Evolutionary conservation across 2,797 vertebrate genomes (phyloP), one percentile per base, ranked within the genome.

Genomic region (Crenuchus spilurus): DNA sequence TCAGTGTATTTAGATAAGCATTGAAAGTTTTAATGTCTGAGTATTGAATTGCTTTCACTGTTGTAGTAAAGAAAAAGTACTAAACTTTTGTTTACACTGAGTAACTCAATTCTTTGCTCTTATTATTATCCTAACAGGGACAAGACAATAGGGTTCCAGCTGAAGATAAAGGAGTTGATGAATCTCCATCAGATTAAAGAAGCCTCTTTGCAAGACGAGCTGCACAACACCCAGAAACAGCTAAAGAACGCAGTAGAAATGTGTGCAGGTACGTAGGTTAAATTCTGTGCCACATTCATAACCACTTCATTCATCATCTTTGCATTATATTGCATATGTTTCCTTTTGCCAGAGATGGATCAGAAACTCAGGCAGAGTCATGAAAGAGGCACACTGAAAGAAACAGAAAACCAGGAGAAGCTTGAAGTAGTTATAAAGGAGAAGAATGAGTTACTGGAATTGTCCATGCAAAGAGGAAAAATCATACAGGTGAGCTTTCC

Each of bases 381-480:
- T 75, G 87, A 89, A 63, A 84, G 86, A 72, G 49, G 64, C 8
- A 54, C 42, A 22, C 49, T 74, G 55, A 85, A 74, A 60, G 87
- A 89, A 80, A 62, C 22, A 1, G 48, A 73, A 22, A 54, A 83
- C 72, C 83, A 71, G 54, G 82, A 87, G 63, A 86, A 65, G 48
- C 77, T 88, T 51, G 69, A 80, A 26, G 55, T 35, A 48, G 76
- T 93, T 51, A 72, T 70, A 22, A 87, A 84, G 74, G 90, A 92
- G 75, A 92, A 87, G 54, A 85, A 91, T 46, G 84, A 75, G 51
- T 75, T 92, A 11, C 26, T 92, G 58, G 46, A 82, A 65, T 54
- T 90, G 37, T 91, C 86, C 13, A 44, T 89, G 58, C 84, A 92
- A 70, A 89, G 88, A 83, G 91, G 84, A 2, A 86, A 86, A 85